phyloP scores from a whole-genome alignment of 2,888 invertebrate genomes.

The Lithophane ornitopus region DNA sequence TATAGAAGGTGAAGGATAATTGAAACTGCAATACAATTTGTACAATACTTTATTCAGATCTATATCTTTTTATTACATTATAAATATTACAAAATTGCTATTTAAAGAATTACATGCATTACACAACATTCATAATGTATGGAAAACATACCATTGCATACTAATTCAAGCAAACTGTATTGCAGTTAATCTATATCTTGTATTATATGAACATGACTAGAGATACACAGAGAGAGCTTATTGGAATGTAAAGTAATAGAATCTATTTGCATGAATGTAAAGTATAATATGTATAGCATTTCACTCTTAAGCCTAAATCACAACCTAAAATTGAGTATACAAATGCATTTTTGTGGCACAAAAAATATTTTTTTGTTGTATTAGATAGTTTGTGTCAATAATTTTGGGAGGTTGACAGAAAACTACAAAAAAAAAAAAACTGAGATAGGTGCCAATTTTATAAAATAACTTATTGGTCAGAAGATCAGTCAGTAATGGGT shows the following conservation, averaged over 20 bases:
- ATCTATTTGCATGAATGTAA: slow-evolving; percentile 59
- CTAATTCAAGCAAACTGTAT: slow-evolving; percentile 84
- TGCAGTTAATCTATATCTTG: slow-evolving; percentile 82
- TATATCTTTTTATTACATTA: slow-evolving; percentile 72
- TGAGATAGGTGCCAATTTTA: slow-evolving; percentile 18
- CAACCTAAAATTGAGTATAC: slow-evolving; percentile 85
- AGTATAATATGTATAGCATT: slow-evolving; percentile 56
- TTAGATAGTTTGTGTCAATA: slow-evolving; percentile 40
- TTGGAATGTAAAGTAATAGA: slow-evolving; percentile 67
- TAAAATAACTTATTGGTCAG: slow-evolving; percentile 44
- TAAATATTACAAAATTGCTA: slow-evolving; percentile 79
- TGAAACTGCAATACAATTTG: slow-evolving; percentile 91
- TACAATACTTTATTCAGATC: slow-evolving; percentile 85
- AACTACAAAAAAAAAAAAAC: slow-evolving; percentile 15
- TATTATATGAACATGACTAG: slow-evolving; percentile 75
- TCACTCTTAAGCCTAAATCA: slow-evolving; percentile 81
- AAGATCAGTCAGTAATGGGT: slow-evolving; percentile 47
- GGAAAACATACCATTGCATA: slow-evolving; percentile 68
- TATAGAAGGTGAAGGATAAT: slow-evolving; percentile 78
- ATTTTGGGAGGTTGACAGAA: slow-evolving; percentile 2
- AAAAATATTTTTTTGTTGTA: slow-evolving; percentile 60
- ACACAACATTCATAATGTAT: slow-evolving; percentile 77
- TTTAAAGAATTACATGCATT: slow-evolving; percentile 79
- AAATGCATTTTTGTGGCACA: slow-evolving; percentile 74
- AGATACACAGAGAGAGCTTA: slow-evolving; percentile 65